phyloP scores from a whole-genome alignment of 37 sponge, comb jelly and placozoan species.

The Oscarella lobularis region DNA sequence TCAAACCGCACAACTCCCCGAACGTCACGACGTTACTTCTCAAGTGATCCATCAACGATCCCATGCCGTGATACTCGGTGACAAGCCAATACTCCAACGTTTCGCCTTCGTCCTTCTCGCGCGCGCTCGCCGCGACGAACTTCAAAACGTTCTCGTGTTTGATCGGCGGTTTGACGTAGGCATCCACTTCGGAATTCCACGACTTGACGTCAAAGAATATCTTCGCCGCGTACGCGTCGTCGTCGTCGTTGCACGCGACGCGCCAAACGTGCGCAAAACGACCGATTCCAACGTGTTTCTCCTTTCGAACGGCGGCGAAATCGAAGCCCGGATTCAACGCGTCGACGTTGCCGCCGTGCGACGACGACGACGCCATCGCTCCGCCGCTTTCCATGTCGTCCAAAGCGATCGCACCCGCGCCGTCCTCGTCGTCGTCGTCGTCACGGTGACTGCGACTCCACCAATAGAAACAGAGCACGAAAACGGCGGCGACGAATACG shows the following conservation, averaged over 20 bases:
- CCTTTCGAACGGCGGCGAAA: background rate
- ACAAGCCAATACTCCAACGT: background rate
- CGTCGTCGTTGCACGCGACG: background rate
- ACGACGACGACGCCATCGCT: background rate
- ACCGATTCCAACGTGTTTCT: background rate
- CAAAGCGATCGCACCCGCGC: background rate
- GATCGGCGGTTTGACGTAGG: background rate
- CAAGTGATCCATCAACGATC: background rate
- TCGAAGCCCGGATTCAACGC: background rate
- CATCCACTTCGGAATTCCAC: background rate
- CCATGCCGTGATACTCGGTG: background rate
- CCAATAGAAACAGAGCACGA: background rate
- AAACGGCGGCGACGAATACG: constrained; percentile 1
- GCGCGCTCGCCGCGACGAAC: background rate
- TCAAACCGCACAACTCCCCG: background rate
- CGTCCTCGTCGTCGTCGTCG: background rate
- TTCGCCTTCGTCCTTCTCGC: background rate
- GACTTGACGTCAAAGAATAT: background rate
- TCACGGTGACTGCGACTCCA: background rate
- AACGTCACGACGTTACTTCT: background rate
- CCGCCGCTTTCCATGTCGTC: too few relatives aligned
- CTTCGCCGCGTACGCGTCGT: background rate
- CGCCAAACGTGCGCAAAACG: background rate
- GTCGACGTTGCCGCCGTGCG: too few relatives aligned
- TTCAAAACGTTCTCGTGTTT: background rate